A percentile compares a stretch with the other conserved stretches of the same genome.
phyloP scores from a whole-genome alignment of 2,797 vertebrate species.

The Characodon lateralis region DNA sequence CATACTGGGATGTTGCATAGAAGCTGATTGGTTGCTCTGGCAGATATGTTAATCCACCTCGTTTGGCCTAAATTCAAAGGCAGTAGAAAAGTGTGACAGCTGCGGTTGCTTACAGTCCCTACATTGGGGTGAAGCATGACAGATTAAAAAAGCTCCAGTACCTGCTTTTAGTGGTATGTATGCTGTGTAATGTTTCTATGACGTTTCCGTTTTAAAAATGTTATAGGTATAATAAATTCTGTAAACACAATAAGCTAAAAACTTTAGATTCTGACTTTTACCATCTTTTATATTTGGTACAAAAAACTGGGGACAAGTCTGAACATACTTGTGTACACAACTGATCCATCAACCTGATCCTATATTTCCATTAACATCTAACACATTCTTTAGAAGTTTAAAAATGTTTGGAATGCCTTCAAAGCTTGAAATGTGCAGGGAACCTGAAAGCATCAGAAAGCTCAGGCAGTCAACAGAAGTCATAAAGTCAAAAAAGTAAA shows the following conservation, averaged over 20 bases:
- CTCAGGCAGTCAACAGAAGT: conserved; percentile 25
- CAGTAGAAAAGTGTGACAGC: conserved; percentile 48
- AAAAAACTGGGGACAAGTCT: conserved; percentile 2
- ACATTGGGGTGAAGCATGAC: conserved; percentile 36
- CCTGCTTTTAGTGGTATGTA: too few relatives aligned
- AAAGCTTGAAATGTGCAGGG: conserved; percentile 1
- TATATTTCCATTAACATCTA: neutral
- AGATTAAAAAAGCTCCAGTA: too few relatives aligned
- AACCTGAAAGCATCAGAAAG: conserved; percentile 5
- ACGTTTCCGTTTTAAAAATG: neutral
- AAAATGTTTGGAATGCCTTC: neutral
- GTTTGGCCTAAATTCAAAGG: conserved; percentile 35
- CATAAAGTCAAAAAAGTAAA: conserved; percentile 45
- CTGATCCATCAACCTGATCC: neutral
- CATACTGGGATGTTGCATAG: conserved; percentile 51
- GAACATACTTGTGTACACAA: neutral
- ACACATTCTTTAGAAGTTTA: neutral
- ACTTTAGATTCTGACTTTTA: conserved; percentile 8
- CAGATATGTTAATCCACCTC: conserved; percentile 60
- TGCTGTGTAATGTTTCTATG: too few relatives aligned
- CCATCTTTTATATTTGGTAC: neutral
- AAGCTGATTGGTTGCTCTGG: conserved; percentile 66
- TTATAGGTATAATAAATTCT: neutral
- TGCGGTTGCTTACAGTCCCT: conserved; percentile 43
- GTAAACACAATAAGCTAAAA: neutral